phyloP scores from a whole-genome alignment of 2,888 invertebrate genomes.

The Neocrepidodera transversa region DNA sequence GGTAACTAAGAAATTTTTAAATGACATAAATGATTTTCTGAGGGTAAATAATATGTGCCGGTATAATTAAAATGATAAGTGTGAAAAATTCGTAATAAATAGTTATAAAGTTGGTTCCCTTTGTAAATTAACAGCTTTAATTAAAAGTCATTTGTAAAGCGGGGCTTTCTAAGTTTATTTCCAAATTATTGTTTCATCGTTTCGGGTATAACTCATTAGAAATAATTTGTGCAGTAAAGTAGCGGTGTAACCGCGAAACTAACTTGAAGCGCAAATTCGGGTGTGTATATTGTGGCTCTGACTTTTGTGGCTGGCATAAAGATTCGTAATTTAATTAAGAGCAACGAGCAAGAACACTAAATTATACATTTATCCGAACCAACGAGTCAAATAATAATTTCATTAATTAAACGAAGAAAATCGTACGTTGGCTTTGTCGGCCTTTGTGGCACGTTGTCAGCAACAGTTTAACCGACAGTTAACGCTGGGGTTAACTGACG shows the following conservation, averaged over 20 bases:
- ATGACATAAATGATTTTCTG: too few relatives aligned
- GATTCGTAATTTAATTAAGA: conserved; percentile 27
- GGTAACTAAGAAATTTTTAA: too few relatives aligned
- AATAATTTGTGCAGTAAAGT: conserved; percentile 1
- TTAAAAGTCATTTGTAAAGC: background rate
- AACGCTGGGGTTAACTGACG: conserved; percentile 17
- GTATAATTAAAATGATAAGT: too few relatives aligned
- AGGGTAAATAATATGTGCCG: too few relatives aligned
- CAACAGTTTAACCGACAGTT: conserved; percentile 24
- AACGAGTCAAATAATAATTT: conserved; percentile 28
- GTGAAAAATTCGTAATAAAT: too few relatives aligned
- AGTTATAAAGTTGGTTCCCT: too few relatives aligned
- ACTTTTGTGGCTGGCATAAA: conserved; percentile 24
- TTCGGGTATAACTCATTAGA: conserved; percentile 10
- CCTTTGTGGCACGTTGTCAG: conserved; percentile 16
- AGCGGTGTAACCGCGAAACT: conserved; percentile 8
- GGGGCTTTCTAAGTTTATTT: background rate
- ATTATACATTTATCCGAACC: conserved; percentile 24
- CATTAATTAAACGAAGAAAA: conserved; percentile 25
- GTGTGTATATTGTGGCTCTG: background rate
- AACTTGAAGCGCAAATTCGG: conserved; percentile 1
- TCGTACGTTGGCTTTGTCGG: conserved; percentile 18
- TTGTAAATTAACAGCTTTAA: too few relatives aligned
- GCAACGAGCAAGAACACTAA: conserved; percentile 13
- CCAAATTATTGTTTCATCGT: background rate